Evolutionary conservation across 2,797 vertebrate genomes (phyloP), one percentile per base, ranked within the genome.

Genomic region (Arctocebus calabarensis): DNA sequence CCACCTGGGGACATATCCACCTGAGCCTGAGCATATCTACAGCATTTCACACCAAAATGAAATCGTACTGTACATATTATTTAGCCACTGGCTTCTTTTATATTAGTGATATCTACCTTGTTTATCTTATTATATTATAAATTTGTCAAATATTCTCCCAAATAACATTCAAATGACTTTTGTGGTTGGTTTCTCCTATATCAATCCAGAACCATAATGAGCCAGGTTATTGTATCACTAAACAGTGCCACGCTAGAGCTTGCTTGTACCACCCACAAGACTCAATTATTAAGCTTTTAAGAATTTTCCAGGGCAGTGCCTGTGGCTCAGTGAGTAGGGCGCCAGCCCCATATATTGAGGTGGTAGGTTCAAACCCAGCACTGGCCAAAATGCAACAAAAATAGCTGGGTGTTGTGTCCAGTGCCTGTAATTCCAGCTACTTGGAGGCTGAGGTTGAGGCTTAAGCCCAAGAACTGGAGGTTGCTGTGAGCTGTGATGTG

Each of bases 251-350:
- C 40, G 20, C 3, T 57, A 23, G 14, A 79, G 5, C 14, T 91
- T 64, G 5, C 37, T 84, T 75, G 4, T 40, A 2, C 52, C 19
- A 2, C 7, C 4, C 20, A 25, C 0, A 0, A 23, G 7, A 7
- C 12, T 29, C 14, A 14, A 25, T 34, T 68, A 4, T 40, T n/a
- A 75, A 52, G 40, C 23, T 81, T 85, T 74, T 17, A 81, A 32
- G 40, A 40, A 40, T 40, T 40, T 40, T 40, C 40, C 40, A 40
- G 40, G 40, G 40, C 40, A 40, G 40, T 40, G 40, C 40, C 40
- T 40, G 40, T 40, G 40, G 40, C 40, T 40, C 40, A 40, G 40
- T 40, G 40, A 40, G 40, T 40, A 40, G 40, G 40, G 40, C 40
- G 40, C 5, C 40, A 40, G 40, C 3, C 40, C 40, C 40, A 40